Evolutionary conservation across 2,113 vertebrate species (phyloP), one percentile per base, ranked within the genome.

Genomic region (Siniperca knerii): DNA sequence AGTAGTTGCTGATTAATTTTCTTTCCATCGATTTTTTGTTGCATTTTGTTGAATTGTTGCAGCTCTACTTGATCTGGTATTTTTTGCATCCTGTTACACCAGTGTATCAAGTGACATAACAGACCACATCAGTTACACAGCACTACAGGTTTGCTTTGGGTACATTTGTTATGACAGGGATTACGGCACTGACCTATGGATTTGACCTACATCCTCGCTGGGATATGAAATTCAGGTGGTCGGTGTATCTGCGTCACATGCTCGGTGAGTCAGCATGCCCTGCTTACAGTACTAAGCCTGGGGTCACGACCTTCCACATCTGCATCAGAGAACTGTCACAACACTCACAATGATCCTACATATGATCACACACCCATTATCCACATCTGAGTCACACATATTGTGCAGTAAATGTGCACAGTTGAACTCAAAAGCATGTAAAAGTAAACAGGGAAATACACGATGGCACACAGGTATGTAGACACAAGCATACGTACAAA

Each of bases 181-280:
- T 77, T 52, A 76, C 0, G 20, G 48, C 65, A 60, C 12, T 68
- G 65, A 86, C 79, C 84, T 62, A 29, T 10, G n/a, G 71, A 80
- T 67, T 13, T 80, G 79, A 85, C 75, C 82, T 64, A 82, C 73
- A 77, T 88, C 57, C 50, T 15, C n/a, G 20, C 44, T 35, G 21
- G 60, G 60, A 57, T 66, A 37, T 79, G 25, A 90, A 87, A 79
- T 71, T 81, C 74, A 61, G 65, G 76, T 88, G 69, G 65, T 25
- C 35, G n/a, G 21, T 40, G 55, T 8, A n/a, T 77, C 73, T 72
- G 83, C 9, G 46, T 79, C 74, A 87, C 64, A 61, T 52, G 48
- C 60, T 85, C 54, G 54, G 60, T 61, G 75, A 79, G 42, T 82
- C 84, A 74, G 71, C 75, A 8, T 1, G 20, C 44, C 72, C 60